Conservation (phyloP, 2,113 vertebrate species). For the Mungos mungo region DNA sequence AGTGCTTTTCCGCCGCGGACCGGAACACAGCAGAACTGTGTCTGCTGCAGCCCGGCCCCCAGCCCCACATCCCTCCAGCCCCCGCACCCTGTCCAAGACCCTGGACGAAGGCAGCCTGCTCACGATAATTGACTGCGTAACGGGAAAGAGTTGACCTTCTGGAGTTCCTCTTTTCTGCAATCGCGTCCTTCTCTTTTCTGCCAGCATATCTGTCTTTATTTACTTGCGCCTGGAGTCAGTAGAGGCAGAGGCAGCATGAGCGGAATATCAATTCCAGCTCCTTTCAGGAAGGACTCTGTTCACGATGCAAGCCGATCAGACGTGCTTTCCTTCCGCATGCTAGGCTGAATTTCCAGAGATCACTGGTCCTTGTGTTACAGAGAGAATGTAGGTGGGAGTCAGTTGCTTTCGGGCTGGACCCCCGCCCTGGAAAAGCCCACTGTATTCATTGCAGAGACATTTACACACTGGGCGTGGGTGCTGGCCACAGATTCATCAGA, state of each 20-base stretch:
- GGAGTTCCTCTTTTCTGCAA: background rate
- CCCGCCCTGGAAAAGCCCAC: accelerated
- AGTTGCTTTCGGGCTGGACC: accelerated
- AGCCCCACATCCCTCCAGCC: background rate
- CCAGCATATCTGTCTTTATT: background rate
- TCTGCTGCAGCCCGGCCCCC: accelerated
- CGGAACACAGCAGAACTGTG: background rate
- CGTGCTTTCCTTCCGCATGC: background rate
- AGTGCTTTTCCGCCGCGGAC: background rate
- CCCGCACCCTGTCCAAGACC: accelerated
- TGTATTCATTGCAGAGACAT: accelerated
- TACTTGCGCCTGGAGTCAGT: background rate
- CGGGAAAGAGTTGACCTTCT: background rate
- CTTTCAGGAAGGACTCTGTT: background rate
- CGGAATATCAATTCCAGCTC: background rate
- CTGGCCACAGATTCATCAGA: accelerated
- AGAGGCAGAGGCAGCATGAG: background rate
- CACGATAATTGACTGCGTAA: background rate
- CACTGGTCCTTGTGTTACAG: accelerated
- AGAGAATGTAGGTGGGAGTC: accelerated
- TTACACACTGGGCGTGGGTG: too few species aligned
- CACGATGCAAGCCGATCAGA: accelerated
- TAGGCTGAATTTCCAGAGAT: background rate
- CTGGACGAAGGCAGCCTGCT: background rate
- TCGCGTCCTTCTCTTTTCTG: background rate